phyloP scores from a whole-genome alignment of 1,140 invertebrate species.

The Saccostrea glomerata region DNA sequence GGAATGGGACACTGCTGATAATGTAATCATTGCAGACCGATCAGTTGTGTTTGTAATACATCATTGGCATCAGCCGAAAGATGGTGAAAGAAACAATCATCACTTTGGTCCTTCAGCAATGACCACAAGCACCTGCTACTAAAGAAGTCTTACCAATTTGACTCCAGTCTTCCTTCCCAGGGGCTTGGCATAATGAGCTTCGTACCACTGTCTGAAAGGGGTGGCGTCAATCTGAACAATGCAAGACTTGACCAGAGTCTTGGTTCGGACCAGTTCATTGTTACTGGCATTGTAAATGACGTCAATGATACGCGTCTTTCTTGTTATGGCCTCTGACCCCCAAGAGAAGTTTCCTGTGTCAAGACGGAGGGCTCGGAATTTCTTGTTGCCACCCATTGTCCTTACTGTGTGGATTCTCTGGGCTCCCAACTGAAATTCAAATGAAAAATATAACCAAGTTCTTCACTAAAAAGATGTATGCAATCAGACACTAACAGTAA shows the following conservation, averaged over 20 bases:
- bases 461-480: no score
- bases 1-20: not conserved
- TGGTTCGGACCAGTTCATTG: constrained; percentile 97
- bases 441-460: constrained; percentile 23
- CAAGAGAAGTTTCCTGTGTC: constrained; percentile 98
- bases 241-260: constrained; percentile 98
- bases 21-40: constrained; percentile 15
- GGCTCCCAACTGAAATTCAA: constrained; percentile 86
- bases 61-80: constrained; percentile 52
- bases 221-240: constrained; percentile 99
- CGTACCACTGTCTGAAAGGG: constrained; percentile 99
- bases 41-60: constrained; percentile 39
- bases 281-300: constrained; percentile 99
- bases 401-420: constrained; percentile 95
- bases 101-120: constrained; percentile 42
- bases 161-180: constrained; percentile 97
- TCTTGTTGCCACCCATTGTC: constrained; percentile 97
- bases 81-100: constrained; percentile 54
- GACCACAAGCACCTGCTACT: not conserved
- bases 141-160: constrained; percentile 88
- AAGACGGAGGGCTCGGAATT: constrained; percentile 96
- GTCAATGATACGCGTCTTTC: constrained; percentile 99
- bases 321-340: constrained; percentile 95
- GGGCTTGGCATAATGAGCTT: constrained; percentile 95
- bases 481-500: no score